Base-by-base conservation (phyloP, 2,113 vertebrate genomes). In the Vireo altiloquus region DNA sequence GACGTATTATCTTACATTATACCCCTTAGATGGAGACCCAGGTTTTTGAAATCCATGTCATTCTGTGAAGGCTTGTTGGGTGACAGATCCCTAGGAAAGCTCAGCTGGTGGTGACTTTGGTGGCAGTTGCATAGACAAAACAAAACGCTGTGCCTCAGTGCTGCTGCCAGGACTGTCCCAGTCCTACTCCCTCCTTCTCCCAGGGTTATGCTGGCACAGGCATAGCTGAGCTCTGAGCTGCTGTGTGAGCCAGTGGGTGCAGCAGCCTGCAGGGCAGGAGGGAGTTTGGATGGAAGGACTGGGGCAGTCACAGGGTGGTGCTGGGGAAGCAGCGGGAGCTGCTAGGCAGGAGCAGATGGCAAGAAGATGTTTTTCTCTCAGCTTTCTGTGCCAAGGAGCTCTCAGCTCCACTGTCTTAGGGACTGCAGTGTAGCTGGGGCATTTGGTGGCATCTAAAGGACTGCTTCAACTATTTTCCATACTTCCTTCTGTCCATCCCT, bases 181-280 rank as follows among this genome's bases (percentile, higher is more conserved):
- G 24, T 15, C 40, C 21, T 6, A 1, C 44, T 64, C 22, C 25
- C 2, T 72, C 44, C 25, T 42, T 23, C 28, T 70, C 3, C 2
- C 27, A 39, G 40, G 5, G 17, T n/a, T 22, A 4, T 23, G 31
- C 23, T 61, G 61, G 37, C 17, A 37, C 35, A n/a, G 40, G n/a
- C 30, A 12, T 8, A 13, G 46, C 37, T 28, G 4, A 53, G 20
- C 27, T 27, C 47, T 15, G 57, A 53, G 49, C 39, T 6, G 2
- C 25, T 3, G 2, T 0, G 1, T n/a, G 54, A 65, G 6, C 25
- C 30, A 18, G 15, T 7, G 53, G 28, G 28, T 4, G 10, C n/a
- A 52, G 54, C 28, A 60, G 24, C 12, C 42, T 40, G 15, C 1
- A 4, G 28, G 54, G 8, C 19, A 37, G 17, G 15, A 37, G 35